Evolutionary conservation across 1,140 invertebrate genomes (phyloP).

Genomic region (Euwallacea fornicatus): DNA sequence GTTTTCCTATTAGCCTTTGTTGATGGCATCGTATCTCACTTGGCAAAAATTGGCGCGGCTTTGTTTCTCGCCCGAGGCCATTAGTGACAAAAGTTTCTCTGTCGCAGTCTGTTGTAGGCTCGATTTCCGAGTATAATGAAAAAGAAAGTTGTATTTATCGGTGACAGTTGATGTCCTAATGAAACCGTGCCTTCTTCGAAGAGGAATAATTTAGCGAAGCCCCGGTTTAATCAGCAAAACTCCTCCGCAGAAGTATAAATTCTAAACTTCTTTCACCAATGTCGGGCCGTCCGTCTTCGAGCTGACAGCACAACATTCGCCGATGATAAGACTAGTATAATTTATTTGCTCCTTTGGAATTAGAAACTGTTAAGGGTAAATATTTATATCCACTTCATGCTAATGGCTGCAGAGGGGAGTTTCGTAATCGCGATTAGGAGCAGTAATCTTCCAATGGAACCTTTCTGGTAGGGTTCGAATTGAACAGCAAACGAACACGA

Average conservation of each 20-base stretch:
- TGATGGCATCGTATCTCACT: slow-evolving; percentile 45
- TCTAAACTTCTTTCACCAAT: slow-evolving; percentile 25
- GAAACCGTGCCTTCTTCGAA: background rate
- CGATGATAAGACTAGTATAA: slow-evolving; percentile 26
- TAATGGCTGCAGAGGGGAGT: slow-evolving; percentile 10
- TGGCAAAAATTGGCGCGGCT: slow-evolving; percentile 42
- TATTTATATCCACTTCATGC: slow-evolving; percentile 34
- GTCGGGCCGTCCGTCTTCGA: slow-evolving; percentile 25
- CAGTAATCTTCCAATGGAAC: background rate
- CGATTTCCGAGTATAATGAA: slow-evolving; percentile 16
- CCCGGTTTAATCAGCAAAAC: no score
- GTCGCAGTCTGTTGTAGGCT: background rate
- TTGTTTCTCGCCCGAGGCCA: slow-evolving; percentile 37
- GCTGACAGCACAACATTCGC: slow-evolving; percentile 16
- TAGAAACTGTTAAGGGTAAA: slow-evolving; percentile 35
- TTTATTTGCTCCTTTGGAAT: slow-evolving; percentile 33
- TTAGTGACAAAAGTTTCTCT: slow-evolving; percentile 28
- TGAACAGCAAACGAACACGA: no score
- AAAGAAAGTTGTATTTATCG: slow-evolving; percentile 23
- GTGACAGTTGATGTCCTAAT: slow-evolving; percentile 13
- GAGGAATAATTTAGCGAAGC: background rate
- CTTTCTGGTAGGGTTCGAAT: no score
- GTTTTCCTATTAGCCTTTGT: slow-evolving; percentile 48
- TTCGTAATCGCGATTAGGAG: slow-evolving; percentile 13
- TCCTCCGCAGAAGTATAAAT: background rate